A percentile compares a stretch with the other conserved stretches of the same genome.
Evolutionary conservation across 1,140 invertebrate species (phyloP).

Genomic region (Bombus impatiens): DNA sequence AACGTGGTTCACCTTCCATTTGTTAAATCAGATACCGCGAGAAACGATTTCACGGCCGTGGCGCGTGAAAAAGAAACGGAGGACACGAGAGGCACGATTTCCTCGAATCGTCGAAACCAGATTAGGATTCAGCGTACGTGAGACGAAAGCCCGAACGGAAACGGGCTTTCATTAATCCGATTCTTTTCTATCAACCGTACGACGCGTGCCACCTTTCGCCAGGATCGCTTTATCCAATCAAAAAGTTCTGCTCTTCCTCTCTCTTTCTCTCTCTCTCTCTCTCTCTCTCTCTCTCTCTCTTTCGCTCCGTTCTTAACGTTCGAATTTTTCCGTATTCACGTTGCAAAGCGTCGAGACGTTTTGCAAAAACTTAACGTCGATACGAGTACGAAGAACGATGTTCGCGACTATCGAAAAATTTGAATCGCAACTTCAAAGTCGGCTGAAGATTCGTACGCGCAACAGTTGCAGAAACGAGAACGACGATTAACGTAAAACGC

Average conservation of each 20-base stretch:
- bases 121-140: conserved; percentile 65
- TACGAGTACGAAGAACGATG: too few species aligned
- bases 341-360: too few species aligned
- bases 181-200: conserved; percentile 34
- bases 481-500: background rate
- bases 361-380: too few species aligned
- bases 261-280: too few species aligned
- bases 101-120: conserved; percentile 52
- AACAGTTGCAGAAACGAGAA: background rate
- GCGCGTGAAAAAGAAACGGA: conserved; percentile 11
- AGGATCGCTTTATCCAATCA: background rate
- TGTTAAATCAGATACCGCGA: conserved; percentile 29
- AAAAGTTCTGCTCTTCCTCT: background rate
- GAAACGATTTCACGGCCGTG: conserved; percentile 8
- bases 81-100: conserved; percentile 25
- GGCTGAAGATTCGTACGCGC: fast-evolving
- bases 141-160: conserved; percentile 51
- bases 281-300: too few species aligned
- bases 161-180: conserved; percentile 60
- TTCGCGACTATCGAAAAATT: background rate
- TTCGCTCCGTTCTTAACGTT: too few species aligned
- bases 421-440: too few species aligned
- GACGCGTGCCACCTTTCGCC: conserved; percentile 32
- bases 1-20: background rate
- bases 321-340: too few species aligned